Percentiles rank a stretch among this genome's conserved stretches.
These are phyloP conservation scores for Ariolimax columbianus DNA, from an alignment of 2,888 invertebrate genomes.

Conservation along the genomic window DNA sequence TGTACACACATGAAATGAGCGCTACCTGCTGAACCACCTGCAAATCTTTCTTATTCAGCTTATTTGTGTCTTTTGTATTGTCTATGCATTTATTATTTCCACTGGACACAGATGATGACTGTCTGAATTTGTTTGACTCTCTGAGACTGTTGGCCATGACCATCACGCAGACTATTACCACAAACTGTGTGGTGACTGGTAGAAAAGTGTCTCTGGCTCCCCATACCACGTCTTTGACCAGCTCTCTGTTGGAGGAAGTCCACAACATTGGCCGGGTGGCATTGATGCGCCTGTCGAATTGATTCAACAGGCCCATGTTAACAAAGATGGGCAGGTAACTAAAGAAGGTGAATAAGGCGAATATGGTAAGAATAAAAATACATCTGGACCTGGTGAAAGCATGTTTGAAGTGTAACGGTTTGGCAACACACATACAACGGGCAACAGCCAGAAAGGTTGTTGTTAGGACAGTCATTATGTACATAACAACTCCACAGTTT, in stretches of 20 bases:
- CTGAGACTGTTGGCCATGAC: constrained; percentile 30
- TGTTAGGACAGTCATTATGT: constrained; percentile 18
- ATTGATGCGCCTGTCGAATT: background rate
- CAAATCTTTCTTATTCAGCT: constrained; percentile 1
- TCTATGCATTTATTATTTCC: background rate
- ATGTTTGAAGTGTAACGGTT: constrained; percentile 23
- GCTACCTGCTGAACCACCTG: constrained; percentile 30
- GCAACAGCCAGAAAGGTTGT: constrained; percentile 37
- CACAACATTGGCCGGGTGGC: background rate
- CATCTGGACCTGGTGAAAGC: background rate
- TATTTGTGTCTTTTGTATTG: background rate
- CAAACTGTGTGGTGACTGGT: constrained; percentile 18
- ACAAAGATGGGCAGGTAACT: background rate
- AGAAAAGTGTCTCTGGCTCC: constrained; percentile 7
- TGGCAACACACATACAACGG: constrained; percentile 33
- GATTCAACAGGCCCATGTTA: constrained; percentile 5
- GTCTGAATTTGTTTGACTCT: background rate
- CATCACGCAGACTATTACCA: constrained; percentile 25
- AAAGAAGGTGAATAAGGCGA: constrained; percentile 7
- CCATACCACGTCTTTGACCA: constrained; percentile 15
- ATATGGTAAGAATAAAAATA: background rate
- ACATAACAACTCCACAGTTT: constrained; percentile 1
- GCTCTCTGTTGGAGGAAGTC: constrained; percentile 10
- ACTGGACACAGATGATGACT: background rate
- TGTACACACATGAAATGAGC: constrained; percentile 21